phyloP scores from a whole-genome alignment of 2,797 vertebrate genomes.

The Triplophysa yarkandensis region DNA sequence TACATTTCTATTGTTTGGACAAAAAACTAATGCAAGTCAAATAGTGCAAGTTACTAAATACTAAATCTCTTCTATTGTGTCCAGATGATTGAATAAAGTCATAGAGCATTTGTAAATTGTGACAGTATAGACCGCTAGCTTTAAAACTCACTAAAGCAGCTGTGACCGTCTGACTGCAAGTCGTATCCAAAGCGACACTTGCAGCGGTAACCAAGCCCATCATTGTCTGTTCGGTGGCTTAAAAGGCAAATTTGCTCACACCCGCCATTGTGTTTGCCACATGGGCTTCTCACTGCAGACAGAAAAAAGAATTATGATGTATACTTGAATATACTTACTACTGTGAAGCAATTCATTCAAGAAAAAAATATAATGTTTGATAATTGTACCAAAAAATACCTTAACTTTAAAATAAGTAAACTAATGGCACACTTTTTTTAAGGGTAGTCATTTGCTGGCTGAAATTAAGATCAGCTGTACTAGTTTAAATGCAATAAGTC shows the following conservation, averaged over 20 bases:
- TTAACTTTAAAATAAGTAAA: no score
- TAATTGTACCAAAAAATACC: no score
- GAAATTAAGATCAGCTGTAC: background rate
- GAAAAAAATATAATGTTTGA: background rate
- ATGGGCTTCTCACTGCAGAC: conserved; percentile 71
- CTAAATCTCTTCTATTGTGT: no score
- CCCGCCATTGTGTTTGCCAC: conserved; percentile 74
- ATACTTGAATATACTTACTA: background rate
- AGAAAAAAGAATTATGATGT: conserved; percentile 7
- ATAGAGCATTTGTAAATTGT: no score
- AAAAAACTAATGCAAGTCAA: no score
- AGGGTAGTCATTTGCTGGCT: background rate
- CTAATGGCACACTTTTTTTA: no score
- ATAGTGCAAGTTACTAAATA: no score
- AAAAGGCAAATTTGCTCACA: conserved; percentile 78
- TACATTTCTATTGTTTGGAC: no score
- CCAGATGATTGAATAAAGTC: no score
- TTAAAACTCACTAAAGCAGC: conserved; percentile 70
- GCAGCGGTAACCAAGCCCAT: conserved; percentile 75
- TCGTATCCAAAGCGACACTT: conserved; percentile 77
- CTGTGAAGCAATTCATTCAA: background rate
- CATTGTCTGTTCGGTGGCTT: conserved; percentile 73
- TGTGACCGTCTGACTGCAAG: conserved; percentile 64
- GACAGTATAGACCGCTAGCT: background rate
- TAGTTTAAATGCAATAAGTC: background rate